Evolutionary conservation across 2,797 vertebrate species (phyloP).

Genomic region (Cryptoprocta ferox): DNA sequence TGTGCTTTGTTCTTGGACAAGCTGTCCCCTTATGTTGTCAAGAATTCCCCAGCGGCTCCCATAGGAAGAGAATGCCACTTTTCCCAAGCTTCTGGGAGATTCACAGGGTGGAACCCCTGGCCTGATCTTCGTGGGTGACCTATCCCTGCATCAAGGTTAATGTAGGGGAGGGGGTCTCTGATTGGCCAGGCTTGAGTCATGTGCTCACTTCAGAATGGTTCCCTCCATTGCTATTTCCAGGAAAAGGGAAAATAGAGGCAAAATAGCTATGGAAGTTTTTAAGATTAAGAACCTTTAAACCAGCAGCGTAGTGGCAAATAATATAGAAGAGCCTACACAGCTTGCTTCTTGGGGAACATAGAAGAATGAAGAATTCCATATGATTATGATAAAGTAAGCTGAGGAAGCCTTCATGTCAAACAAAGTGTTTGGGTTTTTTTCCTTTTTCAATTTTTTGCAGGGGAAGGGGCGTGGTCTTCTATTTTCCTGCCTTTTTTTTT

Average conservation of each 20-base stretch:
- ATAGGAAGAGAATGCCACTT: background rate
- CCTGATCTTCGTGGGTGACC: background rate
- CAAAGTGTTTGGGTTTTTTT: background rate
- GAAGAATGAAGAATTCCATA: background rate
- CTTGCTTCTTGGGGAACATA: background rate
- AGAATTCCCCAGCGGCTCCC: background rate
- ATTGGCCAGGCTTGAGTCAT: background rate
- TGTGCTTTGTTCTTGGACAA: background rate
- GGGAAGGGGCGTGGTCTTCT: background rate
- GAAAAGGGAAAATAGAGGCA: background rate
- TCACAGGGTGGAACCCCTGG: background rate
- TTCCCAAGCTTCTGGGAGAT: background rate
- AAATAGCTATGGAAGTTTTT: background rate
- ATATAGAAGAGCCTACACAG: background rate
- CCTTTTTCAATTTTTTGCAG: background rate
- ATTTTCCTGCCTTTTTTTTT: background rate
- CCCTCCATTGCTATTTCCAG: background rate
- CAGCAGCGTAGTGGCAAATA: background rate
- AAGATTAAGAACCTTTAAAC: background rate
- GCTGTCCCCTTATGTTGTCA: background rate
- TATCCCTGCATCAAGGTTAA: background rate
- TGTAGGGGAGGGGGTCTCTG: background rate
- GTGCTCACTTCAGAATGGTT: background rate
- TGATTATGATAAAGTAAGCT: background rate
- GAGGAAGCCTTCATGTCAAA: background rate